Base-by-base conservation (phyloP, 1,140 invertebrate species). In the Drosophila obscura region DNA sequence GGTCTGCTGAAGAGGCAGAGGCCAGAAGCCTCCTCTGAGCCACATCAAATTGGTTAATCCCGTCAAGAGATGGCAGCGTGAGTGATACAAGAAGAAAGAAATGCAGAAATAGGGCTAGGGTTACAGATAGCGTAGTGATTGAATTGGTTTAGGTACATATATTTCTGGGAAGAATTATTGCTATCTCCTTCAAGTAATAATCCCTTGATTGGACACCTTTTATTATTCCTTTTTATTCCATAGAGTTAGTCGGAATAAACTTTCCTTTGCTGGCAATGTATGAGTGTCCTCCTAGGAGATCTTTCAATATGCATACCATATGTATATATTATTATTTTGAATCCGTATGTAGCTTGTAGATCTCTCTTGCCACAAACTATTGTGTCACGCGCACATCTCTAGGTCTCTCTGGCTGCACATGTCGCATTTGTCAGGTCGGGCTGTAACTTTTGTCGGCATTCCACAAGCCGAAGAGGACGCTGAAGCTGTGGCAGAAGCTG, bases 401-500 rank as follows among this genome's bases (percentile, higher is more conserved):
- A 46, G 39, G 46, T 46, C 49, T 61, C 15, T 46, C 16, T 53
- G 22, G 44, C 8, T 31, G 57, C 80, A 58, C 69, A 79, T 84
- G 73, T 80, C 81, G 81, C 82, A 85, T 87, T 87, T 87, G 83
- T 88, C 83, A 83, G 76, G 9, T 39, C 63, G 43, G 68, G 53
- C 82, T 77, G 75, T 80, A 74, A 77, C 73, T 84, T 85, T 85
- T 85, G 81, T 85, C 81, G 81, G 77, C 81, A 75, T 49, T 43
- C 53, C 50, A 75, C 35, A 39, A 39, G 35, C 11, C 35, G 35
- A 13, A 39, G 35, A 39, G 35, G 35, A 39, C 3, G 9, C 49
- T 43, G 16, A 26, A 28, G 9, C 13, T 3, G 16, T 58, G 45
- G 31, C 46, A 45, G 22, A 41, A 44, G 16, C 35, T 48, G 22